Base-by-base conservation (phyloP, 1,140 invertebrate species). In the Pseudomyrmex concolor region DNA sequence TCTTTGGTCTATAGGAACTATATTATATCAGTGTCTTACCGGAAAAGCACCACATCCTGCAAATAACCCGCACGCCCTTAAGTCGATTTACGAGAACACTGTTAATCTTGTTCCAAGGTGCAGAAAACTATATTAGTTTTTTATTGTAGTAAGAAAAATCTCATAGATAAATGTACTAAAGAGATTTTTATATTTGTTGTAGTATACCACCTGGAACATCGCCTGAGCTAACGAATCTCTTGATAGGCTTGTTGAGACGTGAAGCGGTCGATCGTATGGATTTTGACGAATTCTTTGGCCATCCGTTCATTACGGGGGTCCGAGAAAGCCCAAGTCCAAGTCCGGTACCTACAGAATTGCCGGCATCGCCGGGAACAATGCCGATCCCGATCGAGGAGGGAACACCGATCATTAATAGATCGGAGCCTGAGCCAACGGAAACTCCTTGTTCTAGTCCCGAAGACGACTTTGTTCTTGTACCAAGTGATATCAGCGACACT, bases 21-120 rank as follows among this genome's bases (percentile, higher is more conserved):
- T 99, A 87, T 97, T 99, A 57, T 99, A 98, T 95, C 99, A 99
- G 93, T 99, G 99, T 95, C 95, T 99, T 81, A 99, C 98, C 66
- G 99, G 99, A 60, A 99, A 99, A 94, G 99, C 99, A 64, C 99
- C 99, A 57, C 99, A 99, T 94, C 97, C 99, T 94, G 99, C 99
- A 55, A 97, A 98, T 89, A 99, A 98, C 54, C 99, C 99, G n/a
- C 99, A 99, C 92, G 98, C 98, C 81, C 95, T 99, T 22, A 99
- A 99, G 94, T 96, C 97, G 87, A 99, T 98, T 94, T 99, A 99
- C 93, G 99, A 99, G 93, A 98, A 98, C 92, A 99, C 98, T 94
- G 96, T 96, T n/a, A 98, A 99, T 94, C 95, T 99, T 78, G 96
- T 97, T 76, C 99, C 99, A 86, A 99, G 98, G 98, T 99, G 95